phyloP scores from a whole-genome alignment of 2,797 vertebrate species.

The Myotis planiceps region DNA sequence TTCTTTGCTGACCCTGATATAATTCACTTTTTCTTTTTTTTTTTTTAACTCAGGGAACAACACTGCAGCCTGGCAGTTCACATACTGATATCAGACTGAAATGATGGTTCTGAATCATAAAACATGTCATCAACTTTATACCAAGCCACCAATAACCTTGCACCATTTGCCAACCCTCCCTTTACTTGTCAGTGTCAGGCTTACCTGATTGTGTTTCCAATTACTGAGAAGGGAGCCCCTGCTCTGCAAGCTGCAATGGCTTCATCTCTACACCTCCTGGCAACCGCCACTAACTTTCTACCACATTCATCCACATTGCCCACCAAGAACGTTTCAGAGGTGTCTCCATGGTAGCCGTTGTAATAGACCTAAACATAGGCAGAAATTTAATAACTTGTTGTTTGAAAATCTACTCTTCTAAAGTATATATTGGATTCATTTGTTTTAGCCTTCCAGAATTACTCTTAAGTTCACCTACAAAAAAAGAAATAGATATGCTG shows the following conservation, averaged over 20 bases:
- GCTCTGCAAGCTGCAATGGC: conserved; percentile 95
- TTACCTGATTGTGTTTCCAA: conserved; percentile 99
- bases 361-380: conserved; percentile 93
- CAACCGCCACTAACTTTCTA: conserved; percentile 93
- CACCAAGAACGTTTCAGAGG: conserved; percentile 97
- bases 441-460: conserved; percentile 33
- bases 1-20: conserved; percentile 88
- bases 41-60: conserved; percentile 84
- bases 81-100: conserved; percentile 94
- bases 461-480: conserved; percentile 30
- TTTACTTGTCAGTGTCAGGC: conserved; percentile 89
- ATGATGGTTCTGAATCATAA: conserved; percentile 94
- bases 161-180: conserved; percentile 91
- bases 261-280: conserved; percentile 94
- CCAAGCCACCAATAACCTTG: conserved; percentile 92
- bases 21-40: conserved; percentile 90
- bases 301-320: conserved; percentile 94
- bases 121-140: conserved; percentile 94
- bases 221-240: conserved; percentile 94
- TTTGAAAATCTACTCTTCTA: conserved; percentile 61
- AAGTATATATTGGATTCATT: conserved; percentile 56
- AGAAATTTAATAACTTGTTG: conserved; percentile 79
- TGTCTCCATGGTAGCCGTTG: conserved; percentile 98
- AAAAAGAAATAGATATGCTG: conserved; percentile 5
- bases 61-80: conserved; percentile 92